Evolutionary conservation across 2,113 vertebrate species (phyloP).

Genomic region (Mystacornis crossleyi): DNA sequence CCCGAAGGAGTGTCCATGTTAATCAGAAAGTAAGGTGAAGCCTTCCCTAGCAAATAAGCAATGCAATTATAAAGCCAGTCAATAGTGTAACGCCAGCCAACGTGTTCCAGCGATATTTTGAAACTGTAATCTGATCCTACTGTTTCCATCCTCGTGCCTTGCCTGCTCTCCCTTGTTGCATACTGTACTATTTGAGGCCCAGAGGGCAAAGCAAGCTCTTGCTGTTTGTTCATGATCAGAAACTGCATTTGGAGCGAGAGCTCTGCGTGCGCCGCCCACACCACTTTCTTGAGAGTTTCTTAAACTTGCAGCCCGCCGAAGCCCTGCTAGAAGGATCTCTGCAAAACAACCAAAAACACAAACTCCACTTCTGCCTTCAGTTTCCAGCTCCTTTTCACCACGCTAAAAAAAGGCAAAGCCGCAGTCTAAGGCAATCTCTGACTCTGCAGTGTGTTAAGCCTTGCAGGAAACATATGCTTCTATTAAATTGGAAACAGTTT

Average conservation of each 20-base stretch:
- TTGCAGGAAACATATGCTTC: conserved; percentile 54
- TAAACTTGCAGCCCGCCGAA: not conserved
- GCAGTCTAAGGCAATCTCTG: not conserved
- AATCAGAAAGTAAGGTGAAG: conserved; percentile 77
- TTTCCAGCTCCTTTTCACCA: not conserved
- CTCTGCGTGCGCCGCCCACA: not conserved
- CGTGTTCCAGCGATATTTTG: conserved; percentile 68
- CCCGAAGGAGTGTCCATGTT: conserved; percentile 64
- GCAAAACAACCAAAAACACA: not conserved
- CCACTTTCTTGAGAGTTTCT: conserved; percentile 27
- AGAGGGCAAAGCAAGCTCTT: conserved; percentile 60
- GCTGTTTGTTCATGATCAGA: conserved; percentile 70
- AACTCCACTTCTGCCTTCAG: not conserved
- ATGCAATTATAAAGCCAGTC: conserved; percentile 78
- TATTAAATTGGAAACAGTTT: conserved; percentile 48
- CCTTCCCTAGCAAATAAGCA: conserved; percentile 74
- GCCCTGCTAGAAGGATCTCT: not conserved
- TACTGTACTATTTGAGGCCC: conserved; percentile 72
- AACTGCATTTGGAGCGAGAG: conserved; percentile 1
- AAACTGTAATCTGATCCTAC: conserved; percentile 81
- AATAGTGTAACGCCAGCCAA: conserved; percentile 68
- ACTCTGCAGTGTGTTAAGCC: not conserved
- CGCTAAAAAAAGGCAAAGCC: not conserved
- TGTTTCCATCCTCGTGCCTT: conserved; percentile 68
- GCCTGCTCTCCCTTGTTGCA: conserved; percentile 71